These are phyloP conservation scores for Copidosoma aretas DNA, from an alignment of 2,888 invertebrate species.

Conservation along the genomic window DNA sequence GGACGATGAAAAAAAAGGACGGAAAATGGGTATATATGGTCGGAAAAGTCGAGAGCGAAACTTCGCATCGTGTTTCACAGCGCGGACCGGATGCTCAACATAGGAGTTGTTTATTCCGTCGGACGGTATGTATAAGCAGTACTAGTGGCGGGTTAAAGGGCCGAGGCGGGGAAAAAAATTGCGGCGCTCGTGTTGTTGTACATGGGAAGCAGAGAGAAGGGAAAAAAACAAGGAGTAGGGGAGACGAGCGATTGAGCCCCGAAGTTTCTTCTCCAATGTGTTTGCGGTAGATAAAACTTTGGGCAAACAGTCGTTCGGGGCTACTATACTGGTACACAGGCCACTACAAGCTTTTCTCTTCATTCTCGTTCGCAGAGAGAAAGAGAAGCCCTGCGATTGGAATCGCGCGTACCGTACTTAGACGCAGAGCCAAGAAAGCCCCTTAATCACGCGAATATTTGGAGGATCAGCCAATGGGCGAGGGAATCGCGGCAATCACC, in stretches of 20 bases:
- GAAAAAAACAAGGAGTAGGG: slow-evolving; percentile 6
- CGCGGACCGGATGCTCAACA: slow-evolving; percentile 51
- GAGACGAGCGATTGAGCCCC: slow-evolving; percentile 47
- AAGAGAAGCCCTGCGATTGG: slow-evolving; percentile 12
- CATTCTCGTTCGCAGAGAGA: not conserved
- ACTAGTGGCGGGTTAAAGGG: slow-evolving; percentile 2
- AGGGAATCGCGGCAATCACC: slow-evolving; percentile 63
- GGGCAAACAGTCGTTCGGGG: slow-evolving; percentile 46
- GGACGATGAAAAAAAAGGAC: slow-evolving; percentile 1
- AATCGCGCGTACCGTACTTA: slow-evolving; percentile 9
- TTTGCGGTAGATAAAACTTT: slow-evolving; percentile 55
- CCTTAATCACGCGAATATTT: slow-evolving; percentile 11
- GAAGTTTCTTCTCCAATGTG: slow-evolving; percentile 52
- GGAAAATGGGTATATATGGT: slow-evolving; percentile 19
- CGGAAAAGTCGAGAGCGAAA: slow-evolving; percentile 16
- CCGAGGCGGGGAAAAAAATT: slow-evolving; percentile 34
- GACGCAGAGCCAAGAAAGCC: not conserved
- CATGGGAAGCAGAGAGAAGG: slow-evolving; percentile 23
- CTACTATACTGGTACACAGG: slow-evolving; percentile 14
- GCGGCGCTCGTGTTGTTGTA: slow-evolving; percentile 18
- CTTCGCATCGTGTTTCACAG: slow-evolving; percentile 46
- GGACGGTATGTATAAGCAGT: slow-evolving; percentile 31
- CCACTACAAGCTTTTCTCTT: not conserved
- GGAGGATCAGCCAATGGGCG: not conserved
- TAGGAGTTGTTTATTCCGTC: slow-evolving; percentile 55